These are phyloP conservation scores for Rapana venosa DNA, from an alignment of 2,888 invertebrate species.

Conservation along the genomic window DNA sequence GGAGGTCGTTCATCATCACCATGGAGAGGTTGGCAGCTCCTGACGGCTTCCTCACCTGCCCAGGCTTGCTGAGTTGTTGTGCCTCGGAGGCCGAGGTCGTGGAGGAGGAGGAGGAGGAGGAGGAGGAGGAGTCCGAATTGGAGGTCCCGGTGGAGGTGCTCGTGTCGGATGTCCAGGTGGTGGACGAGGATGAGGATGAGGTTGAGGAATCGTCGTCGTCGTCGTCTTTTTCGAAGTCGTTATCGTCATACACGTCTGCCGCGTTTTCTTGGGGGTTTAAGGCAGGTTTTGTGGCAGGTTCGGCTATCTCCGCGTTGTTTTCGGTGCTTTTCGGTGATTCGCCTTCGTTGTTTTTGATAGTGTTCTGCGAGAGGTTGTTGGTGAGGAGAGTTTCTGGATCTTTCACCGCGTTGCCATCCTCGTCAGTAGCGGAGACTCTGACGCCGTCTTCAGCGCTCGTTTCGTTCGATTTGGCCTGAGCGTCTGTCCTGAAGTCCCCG, in stretches of 20 bases:
- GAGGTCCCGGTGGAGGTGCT: not conserved
- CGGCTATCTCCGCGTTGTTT: not conserved
- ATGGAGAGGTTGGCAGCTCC: not conserved
- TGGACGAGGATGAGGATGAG: not conserved
- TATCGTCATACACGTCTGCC: not conserved
- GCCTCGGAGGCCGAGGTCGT: not conserved
- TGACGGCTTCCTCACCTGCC: not conserved
- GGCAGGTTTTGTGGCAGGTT: not conserved
- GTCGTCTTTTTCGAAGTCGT: not conserved
- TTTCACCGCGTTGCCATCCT: too few species aligned
- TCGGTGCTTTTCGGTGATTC: not conserved
- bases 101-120: not conserved
- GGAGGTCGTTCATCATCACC: not conserved
- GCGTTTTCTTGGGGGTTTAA: not conserved
- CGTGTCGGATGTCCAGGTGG: not conserved
- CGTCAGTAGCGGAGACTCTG: not conserved
- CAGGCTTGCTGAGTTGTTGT: not conserved
- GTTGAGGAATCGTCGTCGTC: not conserved
- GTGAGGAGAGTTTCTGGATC: not conserved
- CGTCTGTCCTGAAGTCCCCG: not conserved
- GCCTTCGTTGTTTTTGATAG: not conserved
- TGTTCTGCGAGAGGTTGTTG: not conserved
- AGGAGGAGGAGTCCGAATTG: not conserved
- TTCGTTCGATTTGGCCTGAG: not conserved
- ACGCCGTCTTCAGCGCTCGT: not conserved